Evolutionary conservation across 2,113 vertebrate species (phyloP), one percentile per base, ranked within the genome.

Genomic region (Pandion haliaetus): DNA sequence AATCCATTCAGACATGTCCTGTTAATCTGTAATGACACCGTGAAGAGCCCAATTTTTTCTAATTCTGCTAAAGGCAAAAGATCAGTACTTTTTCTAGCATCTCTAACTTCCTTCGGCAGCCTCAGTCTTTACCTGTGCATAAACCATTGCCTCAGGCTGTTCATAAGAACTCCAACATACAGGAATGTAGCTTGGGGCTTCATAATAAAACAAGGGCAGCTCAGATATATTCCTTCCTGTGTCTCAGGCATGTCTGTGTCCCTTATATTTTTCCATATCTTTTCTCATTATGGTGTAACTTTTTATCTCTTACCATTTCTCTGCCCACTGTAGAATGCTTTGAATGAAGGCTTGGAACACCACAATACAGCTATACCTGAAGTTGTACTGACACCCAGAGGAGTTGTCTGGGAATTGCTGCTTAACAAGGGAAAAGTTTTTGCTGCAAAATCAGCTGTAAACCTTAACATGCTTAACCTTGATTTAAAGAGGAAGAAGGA

Each of bases 371-470:
- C 62, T 34, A 61, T 96, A 86, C 40, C 94, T 97, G 95, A 97
- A 84, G 91, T 65, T 57, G 82, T 86, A 93, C 95, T 97, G 98
- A 98, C 98, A 98, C 93, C 98, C 97, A 97, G 97, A 94, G 98
- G 96, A 87, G 8, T 2, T 87, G n/a, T 5, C 44, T 65, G 42
- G 61, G 67, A 96, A 98, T 63, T 90, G 66, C 92, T 86, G 49
- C 50, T 63, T 82, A 26, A 50, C 49, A 58, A 25, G 16, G 21
- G 17, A 86, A 29, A 44, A 42, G n/a, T 31, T n/a, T 82, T 49
- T 38, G 19, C 32, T 31, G 31, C 20, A 81, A 49, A 55, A 90
- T 57, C 55, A 23, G 34, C 19, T 23, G 49, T 34, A 73, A 86
- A 72, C 18, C 3, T 28, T 36, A 67, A 82, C 1, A 2, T 8